These are phyloP conservation scores for Chironomus striatipennis DNA, from an alignment of 1,140 invertebrate species.

Conservation along the genomic window DNA sequence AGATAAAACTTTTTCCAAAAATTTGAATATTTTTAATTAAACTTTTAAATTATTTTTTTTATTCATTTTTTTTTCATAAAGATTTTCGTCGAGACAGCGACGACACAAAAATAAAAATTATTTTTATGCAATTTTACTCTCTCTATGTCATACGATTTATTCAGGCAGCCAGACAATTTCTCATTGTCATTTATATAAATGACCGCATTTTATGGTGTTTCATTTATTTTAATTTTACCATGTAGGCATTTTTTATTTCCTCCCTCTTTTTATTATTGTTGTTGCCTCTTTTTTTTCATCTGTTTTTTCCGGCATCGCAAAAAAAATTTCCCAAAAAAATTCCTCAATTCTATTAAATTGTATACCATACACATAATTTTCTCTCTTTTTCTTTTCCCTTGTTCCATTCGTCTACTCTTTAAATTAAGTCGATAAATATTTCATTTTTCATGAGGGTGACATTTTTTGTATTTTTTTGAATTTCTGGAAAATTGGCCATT, in stretches of 20 bases:
- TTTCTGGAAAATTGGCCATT: slow-evolving; percentile 13
- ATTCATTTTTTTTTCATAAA: background rate
- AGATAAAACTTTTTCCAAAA: background rate
- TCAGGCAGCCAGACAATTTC: background rate
- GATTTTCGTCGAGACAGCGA: background rate
- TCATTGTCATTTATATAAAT: slow-evolving; percentile 15
- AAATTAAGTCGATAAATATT: background rate
- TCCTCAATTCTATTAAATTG: background rate
- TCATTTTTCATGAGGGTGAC: slow-evolving; percentile 12
- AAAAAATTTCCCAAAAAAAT: background rate
- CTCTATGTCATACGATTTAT: background rate
- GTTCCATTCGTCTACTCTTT: too few relatives aligned
- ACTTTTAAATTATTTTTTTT: background rate
- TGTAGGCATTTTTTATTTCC: slow-evolving; percentile 13
- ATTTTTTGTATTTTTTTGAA: background rate
- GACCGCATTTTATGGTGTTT: slow-evolving; percentile 12
- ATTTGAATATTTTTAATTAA: slow-evolving; percentile 24
- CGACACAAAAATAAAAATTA: background rate
- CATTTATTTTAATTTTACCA: slow-evolving; percentile 10
- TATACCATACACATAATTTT: background rate
- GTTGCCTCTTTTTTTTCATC: background rate
- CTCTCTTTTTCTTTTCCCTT: too few relatives aligned
- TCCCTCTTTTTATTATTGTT: background rate
- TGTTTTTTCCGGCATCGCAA: background rate
- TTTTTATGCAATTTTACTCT: background rate